Evolutionary conservation across 2,113 vertebrate genomes (phyloP).

Genomic region (Amphiprion ocellaris): DNA sequence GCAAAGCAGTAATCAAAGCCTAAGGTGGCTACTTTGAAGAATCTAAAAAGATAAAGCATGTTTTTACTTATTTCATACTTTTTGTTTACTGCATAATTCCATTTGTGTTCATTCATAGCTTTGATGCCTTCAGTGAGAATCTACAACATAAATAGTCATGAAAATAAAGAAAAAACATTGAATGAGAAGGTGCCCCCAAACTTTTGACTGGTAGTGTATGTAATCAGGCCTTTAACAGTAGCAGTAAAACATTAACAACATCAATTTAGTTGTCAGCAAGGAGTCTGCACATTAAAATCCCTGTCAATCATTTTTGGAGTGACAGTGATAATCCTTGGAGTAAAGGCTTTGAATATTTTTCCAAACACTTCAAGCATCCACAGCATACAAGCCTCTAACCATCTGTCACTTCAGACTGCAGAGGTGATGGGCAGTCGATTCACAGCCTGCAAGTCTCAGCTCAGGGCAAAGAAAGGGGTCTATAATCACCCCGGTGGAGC

Average conservation of each 20-base stretch:
- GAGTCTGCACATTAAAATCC: not conserved
- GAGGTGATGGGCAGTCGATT: not conserved
- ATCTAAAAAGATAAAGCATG: no score
- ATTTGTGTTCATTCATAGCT: no score
- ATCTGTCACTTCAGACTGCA: conserved; percentile 27
- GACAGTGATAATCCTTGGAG: conserved; percentile 50
- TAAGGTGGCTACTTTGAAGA: no score
- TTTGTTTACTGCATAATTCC: no score
- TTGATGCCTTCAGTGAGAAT: no score
- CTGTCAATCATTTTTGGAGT: conserved; percentile 24
- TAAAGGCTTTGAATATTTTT: conserved; percentile 38
- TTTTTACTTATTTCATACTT: no score
- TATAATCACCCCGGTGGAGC: not conserved
- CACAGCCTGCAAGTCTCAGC: not conserved
- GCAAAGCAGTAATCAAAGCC: no score
- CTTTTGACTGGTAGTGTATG: no score
- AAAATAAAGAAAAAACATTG: no score
- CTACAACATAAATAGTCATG: no score
- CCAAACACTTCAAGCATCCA: conserved; percentile 40
- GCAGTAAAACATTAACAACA: not conserved
- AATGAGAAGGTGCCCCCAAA: no score
- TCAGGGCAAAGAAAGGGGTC: not conserved
- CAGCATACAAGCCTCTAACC: not conserved
- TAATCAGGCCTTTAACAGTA: not conserved
- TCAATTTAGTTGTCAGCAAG: not conserved